phyloP scores from a whole-genome alignment of 2,888 invertebrate genomes.

The Chymomyza fuscimana region DNA sequence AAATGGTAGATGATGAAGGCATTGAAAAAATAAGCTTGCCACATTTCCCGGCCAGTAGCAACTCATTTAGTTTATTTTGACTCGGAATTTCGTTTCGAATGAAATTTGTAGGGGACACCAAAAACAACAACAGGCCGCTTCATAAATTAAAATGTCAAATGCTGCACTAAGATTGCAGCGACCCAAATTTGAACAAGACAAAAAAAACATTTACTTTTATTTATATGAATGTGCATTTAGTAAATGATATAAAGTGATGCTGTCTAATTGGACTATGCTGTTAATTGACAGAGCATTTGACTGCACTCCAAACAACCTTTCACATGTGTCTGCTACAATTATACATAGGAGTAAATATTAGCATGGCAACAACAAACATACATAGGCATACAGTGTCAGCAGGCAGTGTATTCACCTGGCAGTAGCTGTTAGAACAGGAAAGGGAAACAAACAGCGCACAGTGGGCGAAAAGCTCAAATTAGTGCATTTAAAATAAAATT shows the following conservation, averaged over 20 bases:
- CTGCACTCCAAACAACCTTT: not conserved
- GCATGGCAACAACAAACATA: not conserved
- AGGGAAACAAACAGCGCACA: not conserved
- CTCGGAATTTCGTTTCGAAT: not conserved
- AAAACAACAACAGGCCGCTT: not conserved
- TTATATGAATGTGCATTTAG: constrained; percentile 1
- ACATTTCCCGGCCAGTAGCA: not conserved
- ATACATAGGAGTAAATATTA: constrained; percentile 20
- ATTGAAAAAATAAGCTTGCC: not conserved
- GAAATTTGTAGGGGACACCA: not conserved
- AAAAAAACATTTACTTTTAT: constrained; percentile 2
- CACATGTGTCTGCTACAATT: constrained; percentile 2
- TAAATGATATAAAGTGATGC: constrained; percentile 10
- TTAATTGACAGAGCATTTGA: not conserved
- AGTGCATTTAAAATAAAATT: too few species aligned
- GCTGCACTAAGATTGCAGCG: constrained; percentile 3
- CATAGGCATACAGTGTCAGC: not conserved
- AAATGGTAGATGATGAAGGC: not conserved
- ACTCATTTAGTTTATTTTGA: constrained; percentile 5
- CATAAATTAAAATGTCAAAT: constrained; percentile 24
- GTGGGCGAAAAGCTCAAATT: too few species aligned
- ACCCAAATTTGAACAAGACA: constrained; percentile 7
- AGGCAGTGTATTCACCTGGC: not conserved
- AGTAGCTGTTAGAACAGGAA: not conserved
- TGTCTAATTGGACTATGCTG: not conserved